phyloP scores from a whole-genome alignment of 1,140 invertebrate genomes.

The Drosophila pallidifrons region DNA sequence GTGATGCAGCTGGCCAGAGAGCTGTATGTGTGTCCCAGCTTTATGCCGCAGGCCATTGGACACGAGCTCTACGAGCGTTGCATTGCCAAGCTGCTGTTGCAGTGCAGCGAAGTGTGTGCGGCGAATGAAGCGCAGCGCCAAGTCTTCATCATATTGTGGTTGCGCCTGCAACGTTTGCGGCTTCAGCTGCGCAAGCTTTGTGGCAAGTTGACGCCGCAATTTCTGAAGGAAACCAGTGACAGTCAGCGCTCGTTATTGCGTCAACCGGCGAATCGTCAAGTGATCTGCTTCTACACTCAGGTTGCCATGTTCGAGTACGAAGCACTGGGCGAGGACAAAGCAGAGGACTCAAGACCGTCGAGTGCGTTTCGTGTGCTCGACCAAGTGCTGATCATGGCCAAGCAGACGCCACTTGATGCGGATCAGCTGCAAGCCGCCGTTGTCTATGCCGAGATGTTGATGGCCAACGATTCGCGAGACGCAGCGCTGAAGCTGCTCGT shows the following conservation, averaged over 20 bases:
- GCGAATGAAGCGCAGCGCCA: slow-evolving; percentile 75
- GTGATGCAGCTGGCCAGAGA: slow-evolving; percentile 59
- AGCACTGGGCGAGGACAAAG: slow-evolving; percentile 83
- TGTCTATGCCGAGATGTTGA: slow-evolving; percentile 65
- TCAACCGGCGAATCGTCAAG: slow-evolving; percentile 83
- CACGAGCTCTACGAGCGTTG: slow-evolving; percentile 87
- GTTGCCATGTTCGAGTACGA: slow-evolving; percentile 88
- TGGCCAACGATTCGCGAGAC: slow-evolving; percentile 3
- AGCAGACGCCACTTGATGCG: not conserved
- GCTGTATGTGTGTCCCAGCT: slow-evolving; percentile 87
- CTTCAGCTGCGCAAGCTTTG: slow-evolving; percentile 85
- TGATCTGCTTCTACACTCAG: slow-evolving; percentile 86
- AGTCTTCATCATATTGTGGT: slow-evolving; percentile 87
- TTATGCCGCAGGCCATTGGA: slow-evolving; percentile 87
- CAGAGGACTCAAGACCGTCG: slow-evolving; percentile 41
- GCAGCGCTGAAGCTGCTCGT: slow-evolving; percentile 45
- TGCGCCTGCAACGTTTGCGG: slow-evolving; percentile 87
- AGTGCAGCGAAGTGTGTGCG: slow-evolving; percentile 79
- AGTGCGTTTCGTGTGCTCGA: slow-evolving; percentile 81
- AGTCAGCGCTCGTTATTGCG: slow-evolving; percentile 87
- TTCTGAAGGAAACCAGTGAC: slow-evolving; percentile 85
- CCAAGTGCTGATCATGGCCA: slow-evolving; percentile 65
- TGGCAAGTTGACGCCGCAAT: slow-evolving; percentile 82
- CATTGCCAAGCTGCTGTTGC: slow-evolving; percentile 83
- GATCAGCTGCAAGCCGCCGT: slow-evolving; percentile 46